phyloP scores from a whole-genome alignment of 1,140 invertebrate species.

The Subanguina moxae region DNA sequence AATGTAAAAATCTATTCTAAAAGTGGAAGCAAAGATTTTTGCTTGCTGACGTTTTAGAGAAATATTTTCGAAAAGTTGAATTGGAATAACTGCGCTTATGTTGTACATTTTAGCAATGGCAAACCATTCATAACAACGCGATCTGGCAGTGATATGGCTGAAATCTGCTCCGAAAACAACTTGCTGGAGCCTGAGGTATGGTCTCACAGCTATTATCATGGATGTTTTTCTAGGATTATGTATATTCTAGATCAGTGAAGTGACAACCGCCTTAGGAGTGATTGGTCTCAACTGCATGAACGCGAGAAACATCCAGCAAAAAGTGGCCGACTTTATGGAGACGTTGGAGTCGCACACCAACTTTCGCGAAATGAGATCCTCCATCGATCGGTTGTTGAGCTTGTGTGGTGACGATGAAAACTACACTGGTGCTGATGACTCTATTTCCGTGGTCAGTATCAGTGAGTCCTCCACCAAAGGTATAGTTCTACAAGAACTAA shows the following conservation, averaged over 20 bases:
- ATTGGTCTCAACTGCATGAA: conserved; percentile 40
- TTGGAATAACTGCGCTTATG: too few relatives aligned
- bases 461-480: conserved; percentile 26
- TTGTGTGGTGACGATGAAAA: conserved; percentile 35
- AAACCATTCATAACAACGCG: conserved; percentile 15
- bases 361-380: conserved; percentile 32
- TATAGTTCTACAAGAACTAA: neutral
- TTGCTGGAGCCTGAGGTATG: neutral
- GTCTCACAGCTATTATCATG: neutral
- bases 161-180: neutral
- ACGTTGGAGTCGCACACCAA: conserved; percentile 31
- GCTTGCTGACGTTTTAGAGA: too few relatives aligned
- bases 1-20: too few relatives aligned
- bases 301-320: conserved; percentile 32
- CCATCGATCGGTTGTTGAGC: conserved; percentile 30
- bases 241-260: conserved; percentile 4
- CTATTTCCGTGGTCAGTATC: conserved; percentile 30
- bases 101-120: neutral
- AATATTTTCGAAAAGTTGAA: too few relatives aligned
- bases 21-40: too few relatives aligned
- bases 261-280: conserved; percentile 28
- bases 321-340: conserved; percentile 41
- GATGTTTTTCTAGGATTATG: neutral
- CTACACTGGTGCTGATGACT: conserved; percentile 16
- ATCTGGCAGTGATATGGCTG: neutral